These are phyloP conservation scores for Pemphigus obesinymphae DNA, from an alignment of 1,140 invertebrate genomes.

Conservation along the genomic window DNA sequence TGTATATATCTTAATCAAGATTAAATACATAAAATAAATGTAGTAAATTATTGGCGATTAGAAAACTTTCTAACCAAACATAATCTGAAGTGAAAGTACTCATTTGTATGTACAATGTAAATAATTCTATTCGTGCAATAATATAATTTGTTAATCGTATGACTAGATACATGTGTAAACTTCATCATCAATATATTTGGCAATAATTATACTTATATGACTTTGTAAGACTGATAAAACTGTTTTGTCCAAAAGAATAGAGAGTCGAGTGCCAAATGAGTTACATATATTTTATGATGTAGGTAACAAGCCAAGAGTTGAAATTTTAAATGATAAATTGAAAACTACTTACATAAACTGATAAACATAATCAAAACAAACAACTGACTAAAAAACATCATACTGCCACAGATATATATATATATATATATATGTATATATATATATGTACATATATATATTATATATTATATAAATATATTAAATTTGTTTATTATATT, in stretches of 20 bases:
- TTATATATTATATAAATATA: no score
- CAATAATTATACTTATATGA: background rate
- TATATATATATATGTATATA: no score
- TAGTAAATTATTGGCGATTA: no score
- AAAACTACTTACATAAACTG: slow-evolving; percentile 18
- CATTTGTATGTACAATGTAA: background rate
- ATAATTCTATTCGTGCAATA: background rate
- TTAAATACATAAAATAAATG: no score
- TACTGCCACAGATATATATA: no score
- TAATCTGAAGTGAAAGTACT: background rate
- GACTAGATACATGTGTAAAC: background rate
- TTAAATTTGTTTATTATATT: no score
- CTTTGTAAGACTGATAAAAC: background rate
- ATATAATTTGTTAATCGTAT: background rate
- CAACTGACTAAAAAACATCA: background rate
- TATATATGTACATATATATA: no score
- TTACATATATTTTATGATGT: background rate
- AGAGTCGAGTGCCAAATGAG: background rate
- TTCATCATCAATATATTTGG: background rate
- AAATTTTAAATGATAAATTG: background rate
- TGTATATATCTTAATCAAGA: no score
- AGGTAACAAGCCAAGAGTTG: background rate
- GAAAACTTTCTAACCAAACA: no score
- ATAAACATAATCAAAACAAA: background rate
- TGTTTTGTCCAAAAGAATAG: background rate